Evolutionary conservation across 2,113 vertebrate species (phyloP).

Genomic region (Muscicapa adusta): DNA sequence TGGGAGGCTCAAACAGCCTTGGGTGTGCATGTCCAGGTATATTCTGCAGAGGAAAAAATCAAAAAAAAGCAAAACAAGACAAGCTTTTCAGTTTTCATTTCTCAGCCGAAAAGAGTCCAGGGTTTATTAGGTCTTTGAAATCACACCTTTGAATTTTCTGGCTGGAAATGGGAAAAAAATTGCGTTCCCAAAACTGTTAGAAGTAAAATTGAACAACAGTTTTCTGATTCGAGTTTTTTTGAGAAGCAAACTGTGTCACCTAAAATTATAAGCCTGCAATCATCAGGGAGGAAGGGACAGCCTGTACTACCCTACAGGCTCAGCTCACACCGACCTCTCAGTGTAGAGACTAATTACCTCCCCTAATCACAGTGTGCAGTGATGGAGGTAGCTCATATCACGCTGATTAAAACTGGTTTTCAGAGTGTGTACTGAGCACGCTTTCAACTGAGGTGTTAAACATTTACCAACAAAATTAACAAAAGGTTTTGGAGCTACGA

Average conservation of each 20-base stretch:
- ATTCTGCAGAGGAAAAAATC: background rate
- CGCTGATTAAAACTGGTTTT: background rate
- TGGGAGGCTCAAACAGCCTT: background rate
- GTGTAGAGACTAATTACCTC: background rate
- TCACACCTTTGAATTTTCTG: background rate
- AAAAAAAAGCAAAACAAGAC: background rate
- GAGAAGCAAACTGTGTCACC: background rate
- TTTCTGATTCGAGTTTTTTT: background rate
- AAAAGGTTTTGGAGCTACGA: background rate
- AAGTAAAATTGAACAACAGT: background rate
- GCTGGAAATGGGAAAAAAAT: background rate
- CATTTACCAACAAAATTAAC: background rate
- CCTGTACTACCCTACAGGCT: background rate
- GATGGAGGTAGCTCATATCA: background rate
- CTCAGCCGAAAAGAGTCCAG: background rate
- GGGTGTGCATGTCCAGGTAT: accelerated
- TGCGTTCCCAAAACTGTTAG: background rate
- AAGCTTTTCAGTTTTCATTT: background rate
- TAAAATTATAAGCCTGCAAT: background rate
- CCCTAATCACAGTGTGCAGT: background rate
- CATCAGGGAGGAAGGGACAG: background rate
- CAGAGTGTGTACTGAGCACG: background rate
- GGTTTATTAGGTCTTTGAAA: background rate
- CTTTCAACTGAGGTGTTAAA: background rate
- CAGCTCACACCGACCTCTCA: background rate